Percentiles rank a stretch among this genome's conserved stretches.
These are phyloP conservation scores for Eutrigla gurnardus DNA, from an alignment of 2,797 vertebrate genomes.

Conservation along the genomic window DNA sequence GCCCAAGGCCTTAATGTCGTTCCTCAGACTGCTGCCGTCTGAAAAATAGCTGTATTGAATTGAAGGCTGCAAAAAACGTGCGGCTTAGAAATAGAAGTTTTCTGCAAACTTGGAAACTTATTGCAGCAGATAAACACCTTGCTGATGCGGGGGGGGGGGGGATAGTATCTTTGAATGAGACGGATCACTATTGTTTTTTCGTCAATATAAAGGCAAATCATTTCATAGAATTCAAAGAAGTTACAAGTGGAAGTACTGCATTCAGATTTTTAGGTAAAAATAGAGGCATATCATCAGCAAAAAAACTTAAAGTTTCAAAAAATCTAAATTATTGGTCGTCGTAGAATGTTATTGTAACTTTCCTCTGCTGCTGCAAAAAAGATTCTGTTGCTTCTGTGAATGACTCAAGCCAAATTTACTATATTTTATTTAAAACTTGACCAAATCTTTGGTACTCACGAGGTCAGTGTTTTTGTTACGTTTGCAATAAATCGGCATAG, in stretches of 20 bases:
- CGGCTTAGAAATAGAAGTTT: conserved; percentile 36
- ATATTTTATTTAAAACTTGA: conserved; percentile 2
- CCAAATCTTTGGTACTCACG: background rate
- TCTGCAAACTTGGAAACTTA: conserved; percentile 37
- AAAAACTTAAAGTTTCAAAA: background rate
- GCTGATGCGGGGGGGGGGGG: background rate
- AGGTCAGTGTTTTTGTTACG: conserved; percentile 5
- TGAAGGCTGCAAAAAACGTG: conserved; percentile 5
- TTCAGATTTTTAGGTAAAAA: background rate
- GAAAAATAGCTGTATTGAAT: conserved; percentile 26
- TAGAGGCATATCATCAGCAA: background rate
- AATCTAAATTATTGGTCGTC: background rate
- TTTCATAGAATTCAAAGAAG: background rate
- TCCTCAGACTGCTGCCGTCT: conserved; percentile 31
- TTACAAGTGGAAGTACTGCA: too few species aligned
- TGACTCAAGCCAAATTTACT: background rate
- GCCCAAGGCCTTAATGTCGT: conserved; percentile 50
- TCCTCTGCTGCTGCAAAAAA: background rate
- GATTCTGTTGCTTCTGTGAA: background rate
- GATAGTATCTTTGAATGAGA: conserved; percentile 34
- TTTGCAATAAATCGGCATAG: conserved; percentile 11
- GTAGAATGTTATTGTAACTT: background rate
- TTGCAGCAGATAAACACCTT: conserved; percentile 34
- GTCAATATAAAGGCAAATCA: conserved; percentile 11
- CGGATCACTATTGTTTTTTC: conserved; percentile 4